These are phyloP conservation scores for Digitonthophagus gazella DNA, from an alignment of 2,888 invertebrate genomes.

Conservation along the genomic window DNA sequence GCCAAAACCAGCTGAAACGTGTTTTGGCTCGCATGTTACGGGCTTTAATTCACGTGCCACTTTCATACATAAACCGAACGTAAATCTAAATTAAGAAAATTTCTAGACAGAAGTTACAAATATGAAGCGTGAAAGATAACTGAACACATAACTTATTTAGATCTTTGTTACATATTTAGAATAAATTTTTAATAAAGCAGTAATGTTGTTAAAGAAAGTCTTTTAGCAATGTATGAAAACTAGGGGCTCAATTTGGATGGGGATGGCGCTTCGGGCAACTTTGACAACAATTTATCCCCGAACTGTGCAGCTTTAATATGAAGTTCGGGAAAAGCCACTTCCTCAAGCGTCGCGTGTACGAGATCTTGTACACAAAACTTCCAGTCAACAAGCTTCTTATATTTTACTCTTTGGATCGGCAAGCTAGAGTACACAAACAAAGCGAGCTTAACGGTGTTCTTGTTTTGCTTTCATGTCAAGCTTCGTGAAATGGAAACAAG, in stretches of 20 bases:
- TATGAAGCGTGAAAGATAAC: too few relatives aligned
- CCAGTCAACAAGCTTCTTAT: not conserved
- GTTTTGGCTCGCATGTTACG: not conserved
- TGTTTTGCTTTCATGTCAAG: not conserved
- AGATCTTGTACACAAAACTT: not conserved
- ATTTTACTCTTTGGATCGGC: not conserved
- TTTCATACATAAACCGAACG: too few relatives aligned
- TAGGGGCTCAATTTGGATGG: not conserved
- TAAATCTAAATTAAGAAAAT: not conserved
- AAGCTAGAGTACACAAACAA: not conserved
- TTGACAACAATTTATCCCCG: not conserved
- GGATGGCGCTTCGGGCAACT: not conserved
- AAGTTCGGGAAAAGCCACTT: not conserved
- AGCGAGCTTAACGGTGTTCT: not conserved
- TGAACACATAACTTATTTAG: too few relatives aligned
- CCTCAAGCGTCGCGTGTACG: not conserved
- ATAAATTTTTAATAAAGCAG: too few relatives aligned
- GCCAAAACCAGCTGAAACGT: not conserved
- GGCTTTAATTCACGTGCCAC: not conserved
- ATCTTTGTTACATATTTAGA: too few relatives aligned
- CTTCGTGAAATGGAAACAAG: not conserved
- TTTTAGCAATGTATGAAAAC: not conserved
- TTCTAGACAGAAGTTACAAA: too few relatives aligned
- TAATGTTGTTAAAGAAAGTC: too few relatives aligned
- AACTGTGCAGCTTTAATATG: not conserved